Evolutionary conservation across 1,140 invertebrate genomes (phyloP), one percentile per base, ranked within the genome.

Genomic region (Magallana angulata): DNA sequence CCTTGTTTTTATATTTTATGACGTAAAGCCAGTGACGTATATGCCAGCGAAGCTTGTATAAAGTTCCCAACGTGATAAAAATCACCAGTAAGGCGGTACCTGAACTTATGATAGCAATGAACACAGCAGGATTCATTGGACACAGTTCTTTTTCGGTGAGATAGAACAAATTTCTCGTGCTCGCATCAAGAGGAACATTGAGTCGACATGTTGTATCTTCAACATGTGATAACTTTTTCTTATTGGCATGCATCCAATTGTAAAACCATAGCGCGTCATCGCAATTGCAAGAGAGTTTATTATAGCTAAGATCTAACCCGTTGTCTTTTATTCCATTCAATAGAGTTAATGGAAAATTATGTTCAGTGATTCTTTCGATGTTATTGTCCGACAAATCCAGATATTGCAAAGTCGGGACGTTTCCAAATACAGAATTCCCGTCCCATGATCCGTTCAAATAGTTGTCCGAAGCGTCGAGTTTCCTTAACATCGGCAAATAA

Each of bases 221-320:
- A 36, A 64, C 18, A 14, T 12, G 12, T 11, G 60, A n/a, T 62
- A 84, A 64, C 16, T 60, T 84, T n/a, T 62, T 30, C 16, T 84
- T 64, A 24, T 60, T 62, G 18, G 57, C 14, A 12, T 48, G 58
- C 58, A 90, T 64, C 89, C 89, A 90, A n/a, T 80, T 59, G 16
- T 64, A 57, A 58, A 90, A 88, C 89, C 89, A 90, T 14, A 60
- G 59, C 3, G 86, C 57, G 36, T 88, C 87, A 85, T 85, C 81
- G 62, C 89, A 90, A 16, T 82, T 85, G 59, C 89, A 90, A 12
- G 87, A 86, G 59, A 90, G 88, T 12, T 85, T 85, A 57, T 90
- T 90, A 18, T 87, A 57, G 7, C 83, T 84, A 16, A 90, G 16
- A 30, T 87, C 71, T 5, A 90, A 24, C 1, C 48, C 12, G 24